Evolutionary conservation across 2,113 vertebrate species (phyloP).

Genomic region (Nibea albiflora): DNA sequence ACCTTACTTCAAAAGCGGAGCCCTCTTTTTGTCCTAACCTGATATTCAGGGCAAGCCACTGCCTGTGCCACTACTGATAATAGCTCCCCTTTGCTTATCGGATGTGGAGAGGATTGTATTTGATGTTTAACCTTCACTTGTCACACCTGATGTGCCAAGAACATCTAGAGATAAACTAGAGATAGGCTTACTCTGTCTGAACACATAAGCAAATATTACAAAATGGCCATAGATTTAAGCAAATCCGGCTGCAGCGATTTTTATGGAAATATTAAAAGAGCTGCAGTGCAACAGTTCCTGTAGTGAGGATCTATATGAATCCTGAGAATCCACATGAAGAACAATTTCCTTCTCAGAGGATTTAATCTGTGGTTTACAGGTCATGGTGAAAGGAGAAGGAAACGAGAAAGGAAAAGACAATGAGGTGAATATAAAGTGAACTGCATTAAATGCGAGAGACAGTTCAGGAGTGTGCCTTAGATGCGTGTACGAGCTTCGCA

Average conservation of each 20-base stretch:
- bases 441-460: not conserved
- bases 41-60: slow-evolving; percentile 5
- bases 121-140: slow-evolving; percentile 58
- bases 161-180: slow-evolving; percentile 22
- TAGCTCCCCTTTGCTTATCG: slow-evolving; percentile 36
- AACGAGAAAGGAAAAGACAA: not conserved
- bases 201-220: not conserved
- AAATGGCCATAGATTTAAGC: not conserved
- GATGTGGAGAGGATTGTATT: slow-evolving; percentile 9
- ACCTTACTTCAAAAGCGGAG: not conserved
- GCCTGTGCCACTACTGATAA: slow-evolving; percentile 39
- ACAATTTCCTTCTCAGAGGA: not conserved
- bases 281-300: not conserved
- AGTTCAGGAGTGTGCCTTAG: slow-evolving; percentile 9
- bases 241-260: not conserved
- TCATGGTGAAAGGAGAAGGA: not conserved
- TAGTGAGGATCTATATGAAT: slow-evolving; percentile 1
- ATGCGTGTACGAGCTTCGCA: slow-evolving; percentile 14
- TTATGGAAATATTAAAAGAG: not conserved
- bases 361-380: slow-evolving; percentile 13
- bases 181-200: not conserved
- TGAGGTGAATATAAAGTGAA: not conserved
- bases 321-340: slow-evolving; percentile 8
- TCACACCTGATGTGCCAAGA: not conserved
- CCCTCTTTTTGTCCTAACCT: slow-evolving; percentile 14